Base-by-base conservation (phyloP, 1,140 invertebrate genomes). In the Drosophila insularis region DNA sequence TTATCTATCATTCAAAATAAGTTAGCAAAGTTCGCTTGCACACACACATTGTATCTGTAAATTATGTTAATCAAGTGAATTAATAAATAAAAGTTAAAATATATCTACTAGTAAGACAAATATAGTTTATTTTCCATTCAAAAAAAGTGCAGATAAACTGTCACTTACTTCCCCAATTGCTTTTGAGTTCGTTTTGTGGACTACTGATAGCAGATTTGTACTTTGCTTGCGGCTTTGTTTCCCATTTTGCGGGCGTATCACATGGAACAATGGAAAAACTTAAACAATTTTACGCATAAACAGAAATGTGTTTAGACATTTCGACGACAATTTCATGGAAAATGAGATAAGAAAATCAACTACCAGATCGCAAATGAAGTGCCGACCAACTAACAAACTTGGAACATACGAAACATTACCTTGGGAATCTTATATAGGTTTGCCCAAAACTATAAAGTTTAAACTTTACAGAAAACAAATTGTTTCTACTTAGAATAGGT, bases 41-140 rank as follows among this genome's bases (percentile, higher is more conserved):
- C 75, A 81, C n/a, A 87, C 74, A 82, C 14, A 87, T 73, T 82
- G 67, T 86, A 82, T 82, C 82, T 87, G 72, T 17, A 46, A 74
- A 70, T 71, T 78, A 87, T 64, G 63, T 84, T 87, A 87, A 64
- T 80, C 65, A 54, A 79, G 63, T 82, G 74, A 87, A 81, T 78
- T 79, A 86, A 87, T 68, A 87, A 81, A 80, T 58, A 71, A 68
- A 68, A 66, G 64, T 65, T 68, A 77, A 46, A 68, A 64, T 64
- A 40, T 68, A 85, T 55, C 56, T 71, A 35, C 27, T 56, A 32
- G 14, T 37, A 58, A 67, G 59, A 6, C 27, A 5, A 67, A 40
- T 50, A 70, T 46, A 66, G 56, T 66, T 43, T 21, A n/a, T 40
- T 78, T 74, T 14, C 40, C 21, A 27, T 66, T 71, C 58, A n/a